phyloP scores from a whole-genome alignment of 2,113 vertebrate species.

The Channa argus region DNA sequence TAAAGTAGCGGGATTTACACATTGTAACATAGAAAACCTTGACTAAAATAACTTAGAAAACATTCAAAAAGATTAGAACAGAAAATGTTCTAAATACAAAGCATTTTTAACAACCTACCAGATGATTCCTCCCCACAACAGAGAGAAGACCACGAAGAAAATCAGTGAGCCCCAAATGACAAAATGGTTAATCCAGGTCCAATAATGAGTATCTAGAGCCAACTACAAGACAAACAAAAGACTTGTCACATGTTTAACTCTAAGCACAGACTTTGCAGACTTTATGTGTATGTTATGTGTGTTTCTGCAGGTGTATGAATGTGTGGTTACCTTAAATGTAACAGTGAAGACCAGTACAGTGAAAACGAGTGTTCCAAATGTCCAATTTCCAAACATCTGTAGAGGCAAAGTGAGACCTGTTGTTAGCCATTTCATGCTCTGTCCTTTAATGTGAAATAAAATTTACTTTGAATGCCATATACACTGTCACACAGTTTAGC shows the following conservation, averaged over 20 bases:
- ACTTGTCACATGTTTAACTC: neutral
- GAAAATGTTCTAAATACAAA: too few relatives aligned
- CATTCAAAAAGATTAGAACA: too few relatives aligned
- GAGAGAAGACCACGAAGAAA: slow-evolving; percentile 96
- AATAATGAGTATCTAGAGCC: slow-evolving; percentile 97
- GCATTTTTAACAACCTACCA: slow-evolving; percentile 82
- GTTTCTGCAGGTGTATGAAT: neutral
- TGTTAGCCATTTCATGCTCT: neutral
- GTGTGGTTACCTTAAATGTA: slow-evolving; percentile 90
- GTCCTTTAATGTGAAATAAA: neutral
- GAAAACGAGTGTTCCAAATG: slow-evolving; percentile 96
- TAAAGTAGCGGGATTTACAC: too few relatives aligned
- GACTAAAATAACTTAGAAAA: too few relatives aligned
- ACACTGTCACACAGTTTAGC: neutral
- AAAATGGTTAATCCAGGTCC: slow-evolving; percentile 99
- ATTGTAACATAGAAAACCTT: too few relatives aligned
- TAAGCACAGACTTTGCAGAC: too few relatives aligned
- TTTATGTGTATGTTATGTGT: too few relatives aligned
- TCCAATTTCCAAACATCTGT: slow-evolving; percentile 98
- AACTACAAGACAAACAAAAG: slow-evolving; percentile 80
- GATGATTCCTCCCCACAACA: slow-evolving; percentile 97
- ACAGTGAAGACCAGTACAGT: slow-evolving; percentile 96
- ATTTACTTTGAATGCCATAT: neutral
- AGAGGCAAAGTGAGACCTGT: neutral
- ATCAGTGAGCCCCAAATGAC: slow-evolving; percentile 97